These are phyloP conservation scores for Leptothorax acervorum DNA, from an alignment of 2,888 invertebrate species.

Conservation along the genomic window DNA sequence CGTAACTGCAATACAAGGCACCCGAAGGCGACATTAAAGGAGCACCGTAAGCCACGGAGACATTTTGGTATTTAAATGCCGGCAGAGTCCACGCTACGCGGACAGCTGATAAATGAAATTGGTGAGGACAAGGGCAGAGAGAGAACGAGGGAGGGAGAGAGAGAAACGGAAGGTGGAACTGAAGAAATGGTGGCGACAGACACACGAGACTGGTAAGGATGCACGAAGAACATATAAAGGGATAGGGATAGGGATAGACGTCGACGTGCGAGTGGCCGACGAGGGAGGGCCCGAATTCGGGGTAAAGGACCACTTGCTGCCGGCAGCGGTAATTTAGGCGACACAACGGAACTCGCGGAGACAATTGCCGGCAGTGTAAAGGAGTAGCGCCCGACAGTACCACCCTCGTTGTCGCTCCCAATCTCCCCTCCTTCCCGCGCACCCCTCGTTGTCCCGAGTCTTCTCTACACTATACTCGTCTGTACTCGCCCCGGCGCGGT, in stretches of 20 bases:
- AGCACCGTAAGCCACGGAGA: slow-evolving; percentile 73
- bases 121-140: not conserved
- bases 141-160: slow-evolving; percentile 54
- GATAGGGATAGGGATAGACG: slow-evolving; percentile 32
- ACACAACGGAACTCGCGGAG: slow-evolving; percentile 75
- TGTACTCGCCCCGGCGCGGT: slow-evolving; percentile 49
- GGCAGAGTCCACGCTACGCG: slow-evolving; percentile 67
- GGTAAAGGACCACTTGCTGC: slow-evolving; percentile 67
- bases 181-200: not conserved
- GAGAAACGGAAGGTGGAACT: slow-evolving; percentile 13
- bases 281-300: slow-evolving; percentile 67
- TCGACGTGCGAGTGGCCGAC: slow-evolving; percentile 56
- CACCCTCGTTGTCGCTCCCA: slow-evolving; percentile 11
- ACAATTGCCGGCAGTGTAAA: slow-evolving; percentile 71
- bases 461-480: not conserved
- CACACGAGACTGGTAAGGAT: not conserved
- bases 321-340: slow-evolving; percentile 75
- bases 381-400: slow-evolving; percentile 30
- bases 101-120: slow-evolving; percentile 75
- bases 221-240: slow-evolving; percentile 12
- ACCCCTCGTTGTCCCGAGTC: not conserved
- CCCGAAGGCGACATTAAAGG: slow-evolving; percentile 76
- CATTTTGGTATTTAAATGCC: slow-evolving; percentile 84
- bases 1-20: slow-evolving; percentile 72
- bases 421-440: not conserved